A percentile compares a stretch with the other conserved stretches of the same genome.
Evolutionary conservation across 2,113 vertebrate genomes (phyloP).

Genomic region (Tor tambroides): DNA sequence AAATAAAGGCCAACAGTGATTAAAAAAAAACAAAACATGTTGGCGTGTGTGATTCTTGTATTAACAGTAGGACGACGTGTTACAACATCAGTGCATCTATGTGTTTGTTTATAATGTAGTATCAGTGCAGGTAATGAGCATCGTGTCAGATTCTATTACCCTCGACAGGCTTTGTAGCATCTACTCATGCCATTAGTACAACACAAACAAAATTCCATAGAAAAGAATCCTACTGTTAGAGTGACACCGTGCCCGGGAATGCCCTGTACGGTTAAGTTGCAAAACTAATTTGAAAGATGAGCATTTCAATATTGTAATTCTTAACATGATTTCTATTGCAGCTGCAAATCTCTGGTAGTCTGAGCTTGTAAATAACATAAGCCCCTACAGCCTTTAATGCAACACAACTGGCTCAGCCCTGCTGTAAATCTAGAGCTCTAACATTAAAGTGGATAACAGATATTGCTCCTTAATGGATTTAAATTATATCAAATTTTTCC

Average conservation of each 20-base stretch:
- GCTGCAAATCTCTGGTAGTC: conserved; percentile 31
- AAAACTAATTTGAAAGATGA: conserved; percentile 34
- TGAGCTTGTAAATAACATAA: conserved; percentile 46
- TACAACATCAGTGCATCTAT: conserved; percentile 37
- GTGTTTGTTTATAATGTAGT: conserved; percentile 62
- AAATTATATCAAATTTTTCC: conserved; percentile 20
- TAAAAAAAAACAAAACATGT: neutral
- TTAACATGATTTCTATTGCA: conserved; percentile 35
- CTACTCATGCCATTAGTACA: conserved; percentile 3
- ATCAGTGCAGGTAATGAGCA: conserved; percentile 69
- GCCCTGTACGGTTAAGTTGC: conserved; percentile 1
- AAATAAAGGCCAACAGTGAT: neutral
- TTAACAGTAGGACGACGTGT: conserved; percentile 56
- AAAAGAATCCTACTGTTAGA: neutral
- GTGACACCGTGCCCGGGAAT: conserved; percentile 1
- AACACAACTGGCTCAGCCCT: conserved; percentile 44
- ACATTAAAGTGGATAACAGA: conserved; percentile 37
- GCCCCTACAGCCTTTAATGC: conserved; percentile 25
- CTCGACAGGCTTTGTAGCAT: neutral
- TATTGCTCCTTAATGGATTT: conserved; percentile 45
- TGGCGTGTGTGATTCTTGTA: conserved; percentile 57
- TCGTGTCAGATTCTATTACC: conserved; percentile 58
- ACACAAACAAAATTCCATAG: neutral
- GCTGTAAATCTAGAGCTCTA: conserved; percentile 37
- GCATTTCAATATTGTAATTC: conserved; percentile 32